Conservation (phyloP, 1,140 invertebrate species). For the Lepidotrigona ventralis region DNA sequence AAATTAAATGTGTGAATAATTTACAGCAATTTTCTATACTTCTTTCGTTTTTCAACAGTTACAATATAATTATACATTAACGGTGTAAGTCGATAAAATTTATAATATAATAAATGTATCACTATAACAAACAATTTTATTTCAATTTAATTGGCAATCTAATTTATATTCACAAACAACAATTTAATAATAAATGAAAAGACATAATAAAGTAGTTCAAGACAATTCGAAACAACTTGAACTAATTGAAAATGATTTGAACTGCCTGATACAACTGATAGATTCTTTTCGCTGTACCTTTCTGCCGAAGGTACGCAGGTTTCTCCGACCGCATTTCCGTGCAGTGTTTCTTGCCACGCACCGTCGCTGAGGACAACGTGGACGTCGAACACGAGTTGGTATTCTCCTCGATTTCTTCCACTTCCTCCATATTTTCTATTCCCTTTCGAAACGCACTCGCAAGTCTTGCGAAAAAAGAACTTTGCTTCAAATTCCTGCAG, state of each 20-base stretch:
- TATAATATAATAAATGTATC: too few species aligned
- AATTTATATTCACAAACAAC: too few species aligned
- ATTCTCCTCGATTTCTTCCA: constrained; percentile 19
- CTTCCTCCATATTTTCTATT: constrained; percentile 11
- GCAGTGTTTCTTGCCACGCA: constrained; percentile 49
- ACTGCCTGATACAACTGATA: neutral
- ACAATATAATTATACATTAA: too few species aligned
- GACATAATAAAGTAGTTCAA: neutral
- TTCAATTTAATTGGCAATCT: too few species aligned
- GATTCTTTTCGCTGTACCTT: constrained; percentile 59
- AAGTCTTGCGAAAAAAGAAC: neutral
- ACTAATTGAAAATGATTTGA: neutral
- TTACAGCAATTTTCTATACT: too few species aligned
- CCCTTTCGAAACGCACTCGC: neutral
- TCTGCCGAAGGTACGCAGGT: constrained; percentile 68
- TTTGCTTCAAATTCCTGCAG: neutral
- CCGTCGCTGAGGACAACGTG: neutral
- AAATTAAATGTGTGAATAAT: neutral
- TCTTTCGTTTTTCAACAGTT: too few species aligned
- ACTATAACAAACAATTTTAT: too few species aligned
- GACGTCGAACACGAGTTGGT: constrained; percentile 14
- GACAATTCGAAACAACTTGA: neutral
- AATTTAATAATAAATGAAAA: too few species aligned
- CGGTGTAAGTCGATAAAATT: too few species aligned
- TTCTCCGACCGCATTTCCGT: constrained; percentile 64